A percentile compares a stretch with the other conserved stretches of the same genome.
Evolutionary conservation across 1,140 invertebrate genomes (phyloP).

Genomic region (Delia radicum): DNA sequence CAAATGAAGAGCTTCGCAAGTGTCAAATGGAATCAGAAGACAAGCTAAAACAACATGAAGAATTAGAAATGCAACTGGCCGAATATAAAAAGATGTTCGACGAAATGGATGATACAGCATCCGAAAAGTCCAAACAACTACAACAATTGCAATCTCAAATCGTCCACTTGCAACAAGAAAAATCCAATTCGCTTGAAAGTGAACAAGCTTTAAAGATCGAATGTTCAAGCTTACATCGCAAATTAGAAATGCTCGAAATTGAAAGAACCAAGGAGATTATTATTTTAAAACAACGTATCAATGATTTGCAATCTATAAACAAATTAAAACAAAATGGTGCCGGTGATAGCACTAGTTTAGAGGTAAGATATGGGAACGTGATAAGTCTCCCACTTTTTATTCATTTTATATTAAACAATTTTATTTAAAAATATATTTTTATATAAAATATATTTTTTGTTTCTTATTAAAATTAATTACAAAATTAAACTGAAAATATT

Average conservation of each 20-base stretch:
- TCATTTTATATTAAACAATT: not conserved
- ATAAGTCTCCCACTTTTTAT: too few relatives aligned
- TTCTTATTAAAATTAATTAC: too few relatives aligned
- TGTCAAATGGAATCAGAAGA: conserved; percentile 8
- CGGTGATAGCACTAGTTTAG: not conserved
- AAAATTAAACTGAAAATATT: too few relatives aligned
- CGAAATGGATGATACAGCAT: conserved; percentile 44
- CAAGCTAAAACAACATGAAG: conserved; percentile 33
- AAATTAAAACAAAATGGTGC: conserved; percentile 19
- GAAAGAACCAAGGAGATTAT: conserved; percentile 44
- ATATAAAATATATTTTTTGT: not conserved
- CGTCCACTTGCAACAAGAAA: conserved; percentile 34
- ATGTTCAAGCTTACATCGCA: conserved; percentile 33
- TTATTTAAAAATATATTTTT: not conserved
- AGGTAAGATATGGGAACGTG: too few relatives aligned
- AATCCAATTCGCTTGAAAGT: conserved; percentile 30
- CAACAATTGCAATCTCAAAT: conserved; percentile 35
- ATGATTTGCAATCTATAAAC: conserved; percentile 27
- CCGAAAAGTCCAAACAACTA: conserved; percentile 31
- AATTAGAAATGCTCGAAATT: conserved; percentile 35
- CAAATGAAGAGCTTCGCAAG: not conserved
- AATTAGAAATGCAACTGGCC: conserved; percentile 34
- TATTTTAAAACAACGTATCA: conserved; percentile 33
- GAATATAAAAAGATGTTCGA: conserved; percentile 49
- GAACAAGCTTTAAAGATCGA: conserved; percentile 33